Conservation (phyloP, 2,888 invertebrate species). For the Ormyrus thymus region DNA sequence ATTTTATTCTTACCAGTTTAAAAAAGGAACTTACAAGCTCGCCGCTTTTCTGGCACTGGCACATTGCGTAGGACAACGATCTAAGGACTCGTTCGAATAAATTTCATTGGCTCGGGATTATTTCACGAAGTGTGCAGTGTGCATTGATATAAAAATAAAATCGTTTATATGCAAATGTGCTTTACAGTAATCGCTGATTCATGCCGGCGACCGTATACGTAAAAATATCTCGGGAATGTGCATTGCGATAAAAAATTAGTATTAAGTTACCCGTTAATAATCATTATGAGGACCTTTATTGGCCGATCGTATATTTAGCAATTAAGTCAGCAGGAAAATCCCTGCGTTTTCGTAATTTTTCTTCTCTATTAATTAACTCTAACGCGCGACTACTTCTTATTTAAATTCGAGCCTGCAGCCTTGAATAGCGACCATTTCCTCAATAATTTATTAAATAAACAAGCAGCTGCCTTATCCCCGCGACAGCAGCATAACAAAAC, state of each 20-base stretch:
- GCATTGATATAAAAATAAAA: neutral
- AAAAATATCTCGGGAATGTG: neutral
- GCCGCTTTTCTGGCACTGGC: slow-evolving; percentile 1
- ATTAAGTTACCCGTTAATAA: no score
- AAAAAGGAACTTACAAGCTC: slow-evolving; percentile 22
- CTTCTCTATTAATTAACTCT: neutral
- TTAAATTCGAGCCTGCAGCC: no score
- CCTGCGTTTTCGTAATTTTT: neutral
- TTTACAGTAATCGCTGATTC: neutral
- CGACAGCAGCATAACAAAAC: no score
- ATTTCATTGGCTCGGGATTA: slow-evolving; percentile 12
- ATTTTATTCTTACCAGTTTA: slow-evolving; percentile 16
- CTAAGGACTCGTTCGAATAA: slow-evolving; percentile 15
- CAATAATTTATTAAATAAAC: no score
- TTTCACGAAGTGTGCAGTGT: neutral
- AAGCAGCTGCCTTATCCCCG: no score
- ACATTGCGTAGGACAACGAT: neutral
- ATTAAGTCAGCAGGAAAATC: no score
- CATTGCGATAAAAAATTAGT: no score
- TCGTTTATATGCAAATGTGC: neutral
- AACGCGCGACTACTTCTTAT: no score
- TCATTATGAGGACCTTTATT: no score
- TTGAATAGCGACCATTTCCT: no score
- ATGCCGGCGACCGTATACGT: neutral
- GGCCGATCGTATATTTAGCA: no score